These are phyloP conservation scores for Barypeithes pellucidus DNA, from an alignment of 2,888 invertebrate species.

Conservation along the genomic window DNA sequence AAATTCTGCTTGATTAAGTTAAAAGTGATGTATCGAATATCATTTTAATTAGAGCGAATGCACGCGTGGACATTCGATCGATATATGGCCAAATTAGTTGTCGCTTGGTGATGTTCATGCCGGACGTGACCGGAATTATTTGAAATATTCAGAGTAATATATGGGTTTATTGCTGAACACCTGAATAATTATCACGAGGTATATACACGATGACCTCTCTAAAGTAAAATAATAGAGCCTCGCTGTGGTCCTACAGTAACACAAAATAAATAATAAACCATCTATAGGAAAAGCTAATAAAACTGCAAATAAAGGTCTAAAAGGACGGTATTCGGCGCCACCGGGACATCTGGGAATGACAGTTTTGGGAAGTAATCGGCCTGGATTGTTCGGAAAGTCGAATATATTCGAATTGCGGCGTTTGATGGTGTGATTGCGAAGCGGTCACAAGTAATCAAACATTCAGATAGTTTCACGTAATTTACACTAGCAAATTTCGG, in stretches of 20 bases:
- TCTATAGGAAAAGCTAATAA: not conserved
- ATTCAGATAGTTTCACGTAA: constrained; percentile 63
- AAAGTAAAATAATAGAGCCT: too few relatives aligned
- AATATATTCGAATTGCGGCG: constrained; percentile 64
- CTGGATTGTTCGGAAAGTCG: constrained; percentile 62
- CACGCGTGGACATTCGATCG: constrained; percentile 57
- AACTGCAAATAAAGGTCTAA: constrained; percentile 6
- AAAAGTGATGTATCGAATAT: constrained; percentile 63
- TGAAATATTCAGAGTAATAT: constrained; percentile 50
- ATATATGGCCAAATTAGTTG: constrained; percentile 65
- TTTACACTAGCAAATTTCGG: constrained; percentile 60
- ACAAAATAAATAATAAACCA: not conserved
- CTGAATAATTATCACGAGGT: too few relatives aligned
- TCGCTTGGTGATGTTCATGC: constrained; percentile 63
- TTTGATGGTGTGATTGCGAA: constrained; percentile 65
- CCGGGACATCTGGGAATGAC: constrained; percentile 66
- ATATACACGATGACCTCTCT: too few relatives aligned
- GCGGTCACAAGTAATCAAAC: constrained; percentile 68
- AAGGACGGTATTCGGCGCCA: constrained; percentile 22
- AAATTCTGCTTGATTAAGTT: constrained; percentile 43
- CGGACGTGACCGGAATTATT: constrained; percentile 64
- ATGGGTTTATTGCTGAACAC: not conserved
- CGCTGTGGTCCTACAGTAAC: too few relatives aligned
- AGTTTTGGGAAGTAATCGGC: constrained; percentile 66
- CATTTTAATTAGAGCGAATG: constrained; percentile 63